A percentile compares a stretch with the other conserved stretches of the same genome.
These are phyloP conservation scores for Drosophila mayaguana DNA, from an alignment of 2,888 invertebrate species.

Conservation along the genomic window DNA sequence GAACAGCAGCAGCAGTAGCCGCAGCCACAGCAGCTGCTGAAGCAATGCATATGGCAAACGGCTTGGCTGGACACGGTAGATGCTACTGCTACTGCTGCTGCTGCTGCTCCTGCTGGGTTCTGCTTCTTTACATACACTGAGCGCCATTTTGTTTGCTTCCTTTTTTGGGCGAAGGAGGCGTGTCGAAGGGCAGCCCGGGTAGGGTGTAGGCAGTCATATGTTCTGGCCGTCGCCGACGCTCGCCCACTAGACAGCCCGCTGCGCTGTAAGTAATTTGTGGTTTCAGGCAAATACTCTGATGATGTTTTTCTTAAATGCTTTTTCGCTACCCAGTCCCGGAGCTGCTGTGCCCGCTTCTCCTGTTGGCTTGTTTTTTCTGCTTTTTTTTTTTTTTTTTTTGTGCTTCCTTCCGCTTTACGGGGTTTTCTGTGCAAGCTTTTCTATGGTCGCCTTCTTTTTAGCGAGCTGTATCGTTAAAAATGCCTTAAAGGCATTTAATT, in stretches of 20 bases:
- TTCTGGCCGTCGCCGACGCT: slow-evolving; percentile 34
- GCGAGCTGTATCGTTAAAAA: slow-evolving; percentile 73
- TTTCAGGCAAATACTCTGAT: slow-evolving; percentile 80
- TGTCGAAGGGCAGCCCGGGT: neutral
- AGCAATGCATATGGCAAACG: slow-evolving; percentile 52
- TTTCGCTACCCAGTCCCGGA: slow-evolving; percentile 41
- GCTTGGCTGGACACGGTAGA: slow-evolving; percentile 62
- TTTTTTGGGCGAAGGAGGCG: slow-evolving; percentile 7
- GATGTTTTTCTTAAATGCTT: slow-evolving; percentile 81
- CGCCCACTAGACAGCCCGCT: slow-evolving; percentile 73
- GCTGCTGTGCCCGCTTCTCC: neutral
- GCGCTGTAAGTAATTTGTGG: slow-evolving; percentile 81
- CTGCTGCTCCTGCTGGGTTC: slow-evolving; percentile 45
- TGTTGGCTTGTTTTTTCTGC: neutral
- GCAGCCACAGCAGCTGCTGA: slow-evolving; percentile 33
- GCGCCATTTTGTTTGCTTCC: slow-evolving; percentile 28
- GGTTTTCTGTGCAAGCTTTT: slow-evolving; percentile 43
- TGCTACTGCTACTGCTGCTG: slow-evolving; percentile 25
- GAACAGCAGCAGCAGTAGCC: slow-evolving; percentile 33
- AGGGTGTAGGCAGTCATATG: slow-evolving; percentile 45
- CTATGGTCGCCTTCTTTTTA: slow-evolving; percentile 37
- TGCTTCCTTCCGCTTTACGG: slow-evolving; percentile 39
- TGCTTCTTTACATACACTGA: slow-evolving; percentile 64
- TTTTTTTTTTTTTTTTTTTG: slow-evolving; percentile 10
- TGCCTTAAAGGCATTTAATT: slow-evolving; percentile 80